Evolutionary conservation across 2,888 invertebrate genomes (phyloP).

Genomic region (Xestia c-nigrum): DNA sequence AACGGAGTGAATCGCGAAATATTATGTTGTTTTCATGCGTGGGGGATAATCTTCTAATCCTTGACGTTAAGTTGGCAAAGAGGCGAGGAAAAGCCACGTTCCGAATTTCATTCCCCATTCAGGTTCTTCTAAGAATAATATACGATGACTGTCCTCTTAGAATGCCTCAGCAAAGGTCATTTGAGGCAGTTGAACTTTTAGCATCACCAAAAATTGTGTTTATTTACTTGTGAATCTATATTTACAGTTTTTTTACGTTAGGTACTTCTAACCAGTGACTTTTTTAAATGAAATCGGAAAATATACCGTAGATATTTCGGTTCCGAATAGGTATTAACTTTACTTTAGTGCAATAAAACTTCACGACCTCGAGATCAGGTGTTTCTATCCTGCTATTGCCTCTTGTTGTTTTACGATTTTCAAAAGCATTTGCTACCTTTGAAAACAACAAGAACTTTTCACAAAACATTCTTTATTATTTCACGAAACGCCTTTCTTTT

Average conservation of each 20-base stretch:
- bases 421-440: slow-evolving; percentile 40
- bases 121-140: slow-evolving; percentile 32
- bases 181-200: not conserved
- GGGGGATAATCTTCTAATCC: slow-evolving; percentile 50
- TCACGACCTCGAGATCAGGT: slow-evolving; percentile 64
- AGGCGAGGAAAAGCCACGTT: slow-evolving; percentile 32
- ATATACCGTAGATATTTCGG: not conserved
- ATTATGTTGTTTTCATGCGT: slow-evolving; percentile 39
- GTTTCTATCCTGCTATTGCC: slow-evolving; percentile 35
- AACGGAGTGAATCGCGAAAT: slow-evolving; percentile 30
- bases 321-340: slow-evolving; percentile 34
- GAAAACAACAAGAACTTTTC: slow-evolving; percentile 21
- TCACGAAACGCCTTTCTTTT: slow-evolving; percentile 28
- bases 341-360: slow-evolving; percentile 59
- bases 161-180: not conserved
- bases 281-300: not conserved
- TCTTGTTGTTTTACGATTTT: slow-evolving; percentile 49
- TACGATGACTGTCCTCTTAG: slow-evolving; percentile 6
- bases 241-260: not conserved
- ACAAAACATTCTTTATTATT: slow-evolving; percentile 35
- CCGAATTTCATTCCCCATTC: slow-evolving; percentile 27
- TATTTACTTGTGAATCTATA: not conserved
- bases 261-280: not conserved
- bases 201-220: not conserved
- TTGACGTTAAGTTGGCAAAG: slow-evolving; percentile 46